Conservation (phyloP, 2,797 vertebrate species). For the Ctenopoma multispine region DNA sequence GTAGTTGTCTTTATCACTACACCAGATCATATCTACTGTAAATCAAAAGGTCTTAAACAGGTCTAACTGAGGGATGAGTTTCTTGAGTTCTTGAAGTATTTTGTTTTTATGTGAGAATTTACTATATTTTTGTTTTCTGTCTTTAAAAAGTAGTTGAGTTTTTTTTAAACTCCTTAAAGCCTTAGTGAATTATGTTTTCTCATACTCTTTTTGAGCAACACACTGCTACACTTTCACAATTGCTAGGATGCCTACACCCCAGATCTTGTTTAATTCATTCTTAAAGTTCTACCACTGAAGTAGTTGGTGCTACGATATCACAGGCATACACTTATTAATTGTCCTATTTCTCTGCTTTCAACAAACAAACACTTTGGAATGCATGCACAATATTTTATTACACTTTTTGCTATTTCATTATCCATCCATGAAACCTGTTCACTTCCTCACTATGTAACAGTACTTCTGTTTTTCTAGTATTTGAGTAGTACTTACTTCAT, state of each 20-base stretch:
- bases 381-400: background rate
- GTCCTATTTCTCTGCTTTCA: background rate
- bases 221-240: conserved; percentile 1
- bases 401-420: background rate
- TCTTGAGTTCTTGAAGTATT: too few relatives aligned
- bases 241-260: background rate
- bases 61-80: too few relatives aligned
- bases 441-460: background rate
- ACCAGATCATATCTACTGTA: background rate
- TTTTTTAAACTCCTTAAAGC: too few relatives aligned
- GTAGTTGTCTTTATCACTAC: background rate
- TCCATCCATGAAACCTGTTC: background rate
- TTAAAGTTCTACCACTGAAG: background rate
- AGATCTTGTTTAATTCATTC: background rate
- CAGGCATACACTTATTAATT: background rate
- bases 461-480: background rate
- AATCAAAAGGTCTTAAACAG: background rate
- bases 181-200: too few relatives aligned
- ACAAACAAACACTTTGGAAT: conserved; percentile 32
- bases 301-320: background rate
- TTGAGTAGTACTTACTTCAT: background rate
- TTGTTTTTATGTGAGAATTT: background rate
- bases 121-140: background rate
- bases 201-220: background rate
- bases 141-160: too few relatives aligned